A percentile compares a stretch with the other conserved stretches of the same genome.
Evolutionary conservation across 2,888 invertebrate genomes (phyloP).

Genomic region (Carterocephalus palaemon): DNA sequence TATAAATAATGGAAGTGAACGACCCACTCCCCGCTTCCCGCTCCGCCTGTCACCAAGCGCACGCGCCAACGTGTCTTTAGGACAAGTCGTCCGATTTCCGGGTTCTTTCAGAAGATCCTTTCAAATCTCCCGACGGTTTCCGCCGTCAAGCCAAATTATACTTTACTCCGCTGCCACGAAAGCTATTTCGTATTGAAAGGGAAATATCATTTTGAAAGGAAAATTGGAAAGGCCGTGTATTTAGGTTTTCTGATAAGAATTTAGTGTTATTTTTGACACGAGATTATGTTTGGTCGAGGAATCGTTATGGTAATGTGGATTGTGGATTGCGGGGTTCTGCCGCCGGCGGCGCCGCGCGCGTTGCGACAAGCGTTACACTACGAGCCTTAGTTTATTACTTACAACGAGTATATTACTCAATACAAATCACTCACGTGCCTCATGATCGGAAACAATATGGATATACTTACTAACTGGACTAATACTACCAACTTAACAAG

Average conservation of each 20-base stretch:
- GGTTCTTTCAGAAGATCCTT: slow-evolving; percentile 45
- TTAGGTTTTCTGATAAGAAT: slow-evolving; percentile 47
- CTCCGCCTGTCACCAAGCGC: slow-evolving; percentile 25
- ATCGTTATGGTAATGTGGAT: too few species aligned
- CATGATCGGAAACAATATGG: too few species aligned
- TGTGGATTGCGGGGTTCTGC: too few species aligned
- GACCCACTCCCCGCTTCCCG: slow-evolving; percentile 3
- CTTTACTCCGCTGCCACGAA: slow-evolving; percentile 22
- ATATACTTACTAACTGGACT: too few species aligned
- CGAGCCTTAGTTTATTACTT: too few species aligned
- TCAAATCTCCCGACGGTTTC: slow-evolving; percentile 36
- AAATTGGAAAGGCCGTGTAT: slow-evolving; percentile 44
- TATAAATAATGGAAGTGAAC: too few species aligned
- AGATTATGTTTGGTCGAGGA: neutral
- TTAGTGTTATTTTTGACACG: slow-evolving; percentile 33
- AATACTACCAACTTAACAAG: too few species aligned
- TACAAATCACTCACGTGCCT: neutral
- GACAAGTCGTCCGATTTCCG: slow-evolving; percentile 52
- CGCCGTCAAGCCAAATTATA: slow-evolving; percentile 19
- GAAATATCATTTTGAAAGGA: slow-evolving; percentile 32
- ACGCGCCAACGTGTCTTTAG: slow-evolving; percentile 43
- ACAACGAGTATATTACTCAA: too few species aligned
- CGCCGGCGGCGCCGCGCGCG: too few species aligned
- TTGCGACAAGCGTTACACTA: too few species aligned
- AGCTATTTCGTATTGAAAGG: slow-evolving; percentile 22